Evolutionary conservation across 1,140 invertebrate genomes (phyloP).

Genomic region (Bicyclus anynana): DNA sequence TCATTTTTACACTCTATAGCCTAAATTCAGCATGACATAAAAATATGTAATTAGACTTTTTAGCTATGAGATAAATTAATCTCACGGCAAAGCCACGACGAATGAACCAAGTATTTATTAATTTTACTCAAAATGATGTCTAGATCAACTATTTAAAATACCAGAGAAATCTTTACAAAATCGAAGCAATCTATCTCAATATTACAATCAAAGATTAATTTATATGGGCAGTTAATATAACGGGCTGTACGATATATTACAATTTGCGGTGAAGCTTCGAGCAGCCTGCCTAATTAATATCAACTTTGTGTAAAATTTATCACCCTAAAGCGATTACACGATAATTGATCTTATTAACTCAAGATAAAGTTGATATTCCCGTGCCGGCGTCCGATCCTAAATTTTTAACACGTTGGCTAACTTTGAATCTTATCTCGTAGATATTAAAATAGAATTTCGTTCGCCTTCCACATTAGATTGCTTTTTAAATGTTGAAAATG

Average conservation of each 20-base stretch:
- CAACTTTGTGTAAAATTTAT: conserved; percentile 38
- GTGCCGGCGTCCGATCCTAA: background rate
- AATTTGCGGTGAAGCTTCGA: conserved; percentile 52
- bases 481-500: conserved; percentile 16
- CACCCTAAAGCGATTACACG: background rate
- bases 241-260: conserved; percentile 48
- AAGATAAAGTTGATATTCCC: conserved; percentile 10
- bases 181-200: conserved; percentile 13
- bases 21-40: too few relatives aligned
- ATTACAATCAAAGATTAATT: conserved; percentile 27
- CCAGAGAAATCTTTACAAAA: background rate
- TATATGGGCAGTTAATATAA: conserved; percentile 42
- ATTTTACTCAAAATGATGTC: too few relatives aligned
- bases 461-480: background rate
- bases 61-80: too few relatives aligned
- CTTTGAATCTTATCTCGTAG: conserved; percentile 8
- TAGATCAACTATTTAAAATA: too few relatives aligned
- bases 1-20: too few relatives aligned
- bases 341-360: conserved; percentile 16
- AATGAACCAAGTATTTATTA: too few relatives aligned
- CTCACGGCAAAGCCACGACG: too few relatives aligned
- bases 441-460: background rate
- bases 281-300: conserved; percentile 55
- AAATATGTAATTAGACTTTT: too few relatives aligned
- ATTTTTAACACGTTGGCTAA: background rate